Conservation (phyloP, 2,888 invertebrate species). For the Ferdinandea cuprea region DNA sequence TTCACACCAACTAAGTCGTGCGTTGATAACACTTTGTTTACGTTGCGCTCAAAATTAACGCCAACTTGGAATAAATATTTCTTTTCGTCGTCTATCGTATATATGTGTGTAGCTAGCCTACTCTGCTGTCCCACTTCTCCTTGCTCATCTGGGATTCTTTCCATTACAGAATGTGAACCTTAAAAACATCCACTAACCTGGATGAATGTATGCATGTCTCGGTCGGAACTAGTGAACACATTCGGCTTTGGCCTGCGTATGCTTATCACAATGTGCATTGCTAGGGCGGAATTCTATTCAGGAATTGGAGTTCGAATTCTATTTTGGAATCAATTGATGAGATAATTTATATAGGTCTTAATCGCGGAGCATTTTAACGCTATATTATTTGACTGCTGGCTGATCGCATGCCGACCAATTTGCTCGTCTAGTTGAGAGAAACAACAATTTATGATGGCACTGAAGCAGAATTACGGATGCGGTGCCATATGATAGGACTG, state of each 20-base stretch:
- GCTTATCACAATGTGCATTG: conserved; percentile 20
- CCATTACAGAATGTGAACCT: neutral
- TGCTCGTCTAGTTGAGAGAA: conserved; percentile 3
- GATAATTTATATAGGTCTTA: conserved; percentile 64
- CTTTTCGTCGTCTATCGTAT: conserved; percentile 49
- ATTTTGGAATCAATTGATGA: conserved; percentile 55
- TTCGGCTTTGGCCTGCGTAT: conserved; percentile 1
- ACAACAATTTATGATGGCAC: conserved; percentile 50
- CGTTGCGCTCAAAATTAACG: conserved; percentile 48
- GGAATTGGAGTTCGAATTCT: conserved; percentile 48
- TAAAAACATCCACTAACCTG: conserved; percentile 13
- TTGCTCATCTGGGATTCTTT: neutral
- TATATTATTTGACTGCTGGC: conserved; percentile 61
- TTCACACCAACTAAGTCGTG: conserved; percentile 22
- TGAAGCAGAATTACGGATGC: conserved; percentile 15
- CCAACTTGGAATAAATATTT: conserved; percentile 71
- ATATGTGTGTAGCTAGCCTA: too few relatives aligned
- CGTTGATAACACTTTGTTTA: conserved; percentile 67
- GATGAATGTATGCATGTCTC: conserved; percentile 23
- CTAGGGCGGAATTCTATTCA: conserved; percentile 12
- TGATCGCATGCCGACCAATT: conserved; percentile 45
- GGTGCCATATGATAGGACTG: neutral
- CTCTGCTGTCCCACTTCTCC: conserved; percentile 43
- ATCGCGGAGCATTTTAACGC: conserved; percentile 61
- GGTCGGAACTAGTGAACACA: conserved; percentile 13